phyloP scores from a whole-genome alignment of 2,113 vertebrate genomes.

The Ornithorhynchus anatinus region DNA sequence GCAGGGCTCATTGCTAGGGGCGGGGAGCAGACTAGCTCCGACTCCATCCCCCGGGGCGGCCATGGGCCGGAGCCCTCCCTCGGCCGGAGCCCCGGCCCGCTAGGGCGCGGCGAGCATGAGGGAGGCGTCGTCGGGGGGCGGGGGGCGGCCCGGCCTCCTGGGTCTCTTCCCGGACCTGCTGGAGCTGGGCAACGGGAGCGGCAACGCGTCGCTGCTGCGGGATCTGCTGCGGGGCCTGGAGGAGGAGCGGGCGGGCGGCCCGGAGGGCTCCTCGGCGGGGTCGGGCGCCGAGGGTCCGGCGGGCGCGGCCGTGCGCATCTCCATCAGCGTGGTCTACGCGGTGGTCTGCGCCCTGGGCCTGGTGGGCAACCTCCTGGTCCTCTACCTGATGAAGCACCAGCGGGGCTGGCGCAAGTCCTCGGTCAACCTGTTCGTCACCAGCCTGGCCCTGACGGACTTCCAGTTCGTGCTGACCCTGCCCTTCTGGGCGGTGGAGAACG shows the following conservation, averaged over 20 bases:
- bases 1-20: background rate
- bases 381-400: constrained; percentile 91
- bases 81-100: background rate
- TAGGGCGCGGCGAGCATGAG: background rate
- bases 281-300: background rate
- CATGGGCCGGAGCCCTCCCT: background rate
- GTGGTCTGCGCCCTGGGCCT: constrained; percentile 92
- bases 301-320: constrained; percentile 68
- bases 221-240: constrained; percentile 25
- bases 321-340: constrained; percentile 87
- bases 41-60: background rate
- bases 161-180: background rate
- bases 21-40: background rate
- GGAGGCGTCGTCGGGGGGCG: background rate
- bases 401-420: constrained; percentile 92
- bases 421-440: constrained; percentile 93
- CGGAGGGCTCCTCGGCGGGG: background rate
- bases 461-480: constrained; percentile 95
- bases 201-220: constrained; percentile 25
- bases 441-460: constrained; percentile 91
- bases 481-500: constrained; percentile 96
- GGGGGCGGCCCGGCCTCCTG: background rate
- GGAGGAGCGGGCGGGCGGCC: constrained; percentile 20
- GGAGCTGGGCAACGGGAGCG: constrained; percentile 20
- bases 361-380: constrained; percentile 89